A percentile compares a stretch with the other conserved stretches of the same genome.
Evolutionary conservation across 2,888 invertebrate species (phyloP).

Genomic region (Cecidostiba fungosa): DNA sequence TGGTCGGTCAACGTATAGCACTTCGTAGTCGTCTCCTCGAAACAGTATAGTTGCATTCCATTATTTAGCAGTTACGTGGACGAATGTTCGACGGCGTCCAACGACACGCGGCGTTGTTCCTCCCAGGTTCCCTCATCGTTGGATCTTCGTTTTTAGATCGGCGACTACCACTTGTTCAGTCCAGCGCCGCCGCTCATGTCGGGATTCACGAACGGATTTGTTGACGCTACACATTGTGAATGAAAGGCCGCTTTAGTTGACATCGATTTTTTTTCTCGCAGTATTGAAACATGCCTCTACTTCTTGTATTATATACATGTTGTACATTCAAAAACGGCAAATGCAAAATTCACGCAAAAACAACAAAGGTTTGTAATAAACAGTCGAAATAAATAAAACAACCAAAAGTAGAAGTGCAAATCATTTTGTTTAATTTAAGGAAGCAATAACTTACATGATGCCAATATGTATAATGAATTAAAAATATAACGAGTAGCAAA

Average conservation of each 20-base stretch:
- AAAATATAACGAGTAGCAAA: slow-evolving; percentile 44
- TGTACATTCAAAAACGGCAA: background rate
- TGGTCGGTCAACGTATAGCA: slow-evolving; percentile 45
- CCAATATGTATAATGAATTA: slow-evolving; percentile 41
- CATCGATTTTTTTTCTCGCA: background rate
- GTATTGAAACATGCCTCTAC: background rate
- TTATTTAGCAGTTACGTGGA: slow-evolving; percentile 54
- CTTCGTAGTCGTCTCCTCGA: slow-evolving; percentile 28
- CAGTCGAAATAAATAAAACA: slow-evolving; percentile 50
- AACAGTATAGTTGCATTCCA: slow-evolving; percentile 32
- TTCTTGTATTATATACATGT: background rate
- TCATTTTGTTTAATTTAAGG: slow-evolving; percentile 56
- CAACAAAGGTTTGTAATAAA: background rate
- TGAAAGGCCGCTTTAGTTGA: slow-evolving; percentile 28
- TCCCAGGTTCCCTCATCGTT: slow-evolving; percentile 48
- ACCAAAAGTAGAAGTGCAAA: slow-evolving; percentile 44
- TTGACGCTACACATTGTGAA: slow-evolving; percentile 67
- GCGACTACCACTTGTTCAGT: slow-evolving; percentile 77
- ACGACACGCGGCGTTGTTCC: slow-evolving; percentile 41
- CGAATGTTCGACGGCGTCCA: slow-evolving; percentile 53
- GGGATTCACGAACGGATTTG: slow-evolving; percentile 77
- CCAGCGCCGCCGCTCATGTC: slow-evolving; percentile 69
- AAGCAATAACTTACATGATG: slow-evolving; percentile 59
- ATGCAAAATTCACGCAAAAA: background rate
- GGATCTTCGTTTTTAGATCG: slow-evolving; percentile 56